Conservation (phyloP, 1,140 invertebrate species). For the Drosophila arawakana region DNA sequence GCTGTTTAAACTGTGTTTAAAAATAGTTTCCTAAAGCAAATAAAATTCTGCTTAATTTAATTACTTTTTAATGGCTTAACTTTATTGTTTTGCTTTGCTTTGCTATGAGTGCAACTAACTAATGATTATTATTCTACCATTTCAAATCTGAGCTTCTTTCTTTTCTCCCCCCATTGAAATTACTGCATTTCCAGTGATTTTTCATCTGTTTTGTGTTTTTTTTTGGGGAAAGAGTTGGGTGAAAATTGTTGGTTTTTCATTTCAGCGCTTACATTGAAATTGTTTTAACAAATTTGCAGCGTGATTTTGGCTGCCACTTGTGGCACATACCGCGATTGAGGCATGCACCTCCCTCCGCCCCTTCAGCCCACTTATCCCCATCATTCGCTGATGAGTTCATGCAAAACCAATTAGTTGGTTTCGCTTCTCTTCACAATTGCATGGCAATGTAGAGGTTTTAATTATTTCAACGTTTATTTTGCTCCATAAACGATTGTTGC, state of each 20-base stretch:
- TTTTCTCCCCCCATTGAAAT: not conserved
- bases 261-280: slow-evolving; percentile 19
- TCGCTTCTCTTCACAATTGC: slow-evolving; percentile 70
- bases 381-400: slow-evolving; percentile 52
- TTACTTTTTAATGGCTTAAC: not conserved
- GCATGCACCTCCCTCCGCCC: not conserved
- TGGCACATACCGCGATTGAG: slow-evolving; percentile 34
- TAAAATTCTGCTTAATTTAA: not conserved
- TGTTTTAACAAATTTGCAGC: slow-evolving; percentile 37
- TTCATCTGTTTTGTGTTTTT: not conserved
- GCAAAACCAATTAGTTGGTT: slow-evolving; percentile 79
- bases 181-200: not conserved
- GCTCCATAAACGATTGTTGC: slow-evolving; percentile 36
- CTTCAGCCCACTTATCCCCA: slow-evolving; percentile 2
- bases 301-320: slow-evolving; percentile 52
- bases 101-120: no score
- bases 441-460: slow-evolving; percentile 38
- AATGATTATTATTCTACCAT: not conserved
- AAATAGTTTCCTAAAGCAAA: not conserved
- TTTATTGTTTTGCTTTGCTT: no score
- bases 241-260: slow-evolving; percentile 20
- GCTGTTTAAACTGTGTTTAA: not conserved
- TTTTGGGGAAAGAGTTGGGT: slow-evolving; percentile 4
- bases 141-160: not conserved
- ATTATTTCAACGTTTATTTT: slow-evolving; percentile 40